These are phyloP conservation scores for Willowsia nigromaculata DNA, from an alignment of 2,888 invertebrate species.

Conservation along the genomic window DNA sequence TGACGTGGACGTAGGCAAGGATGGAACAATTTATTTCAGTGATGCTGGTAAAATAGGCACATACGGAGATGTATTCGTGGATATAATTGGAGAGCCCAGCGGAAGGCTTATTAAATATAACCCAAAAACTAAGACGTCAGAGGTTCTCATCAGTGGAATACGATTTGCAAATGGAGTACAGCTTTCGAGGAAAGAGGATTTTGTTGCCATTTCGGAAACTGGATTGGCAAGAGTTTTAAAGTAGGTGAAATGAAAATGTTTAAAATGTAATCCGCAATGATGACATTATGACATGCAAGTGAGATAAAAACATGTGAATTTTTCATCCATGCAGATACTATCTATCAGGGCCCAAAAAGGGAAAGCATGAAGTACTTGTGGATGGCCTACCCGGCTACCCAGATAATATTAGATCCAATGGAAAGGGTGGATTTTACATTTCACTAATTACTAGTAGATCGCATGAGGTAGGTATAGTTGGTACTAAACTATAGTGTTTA, in stretches of 20 bases:
- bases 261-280: background rate
- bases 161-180: slow-evolving; percentile 94
- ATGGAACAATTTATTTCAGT: slow-evolving; percentile 93
- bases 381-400: slow-evolving; percentile 87
- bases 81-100: slow-evolving; percentile 64
- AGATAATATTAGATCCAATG: slow-evolving; percentile 85
- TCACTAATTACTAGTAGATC: slow-evolving; percentile 83
- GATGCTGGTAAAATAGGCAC: slow-evolving; percentile 89
- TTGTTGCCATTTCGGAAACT: slow-evolving; percentile 90
- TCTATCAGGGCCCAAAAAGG: slow-evolving; percentile 89
- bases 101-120: slow-evolving; percentile 90
- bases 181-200: slow-evolving; percentile 90
- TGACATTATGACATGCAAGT: no score
- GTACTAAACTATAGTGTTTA: slow-evolving; percentile 79
- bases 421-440: slow-evolving; percentile 86
- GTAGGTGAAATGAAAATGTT: slow-evolving; percentile 78
- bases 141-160: slow-evolving; percentile 87
- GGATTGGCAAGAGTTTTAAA: slow-evolving; percentile 85
- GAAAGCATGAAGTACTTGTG: slow-evolving; percentile 88
- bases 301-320: no score
- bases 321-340: slow-evolving; percentile 83
- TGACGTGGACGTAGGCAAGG: slow-evolving; percentile 86
- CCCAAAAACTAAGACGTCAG: slow-evolving; percentile 88
- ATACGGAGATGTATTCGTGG: slow-evolving; percentile 81
- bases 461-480: slow-evolving; percentile 22